Evolutionary conservation across 2,888 invertebrate genomes (phyloP).

Genomic region (Drosophila greeni): DNA sequence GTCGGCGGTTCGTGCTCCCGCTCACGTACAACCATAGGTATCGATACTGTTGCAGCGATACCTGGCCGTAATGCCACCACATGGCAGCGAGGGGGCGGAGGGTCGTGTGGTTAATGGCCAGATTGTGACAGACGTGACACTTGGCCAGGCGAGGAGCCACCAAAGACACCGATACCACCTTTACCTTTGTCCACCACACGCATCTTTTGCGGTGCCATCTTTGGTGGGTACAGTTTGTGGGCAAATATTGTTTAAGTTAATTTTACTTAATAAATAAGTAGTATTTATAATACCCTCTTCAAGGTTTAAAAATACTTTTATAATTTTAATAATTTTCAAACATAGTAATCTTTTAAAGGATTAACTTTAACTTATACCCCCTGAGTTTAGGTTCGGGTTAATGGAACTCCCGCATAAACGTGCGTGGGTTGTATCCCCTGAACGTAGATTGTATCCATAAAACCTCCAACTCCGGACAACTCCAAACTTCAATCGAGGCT

Average conservation of each 20-base stretch:
- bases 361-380: too few relatives aligned
- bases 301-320: too few relatives aligned
- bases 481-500: conserved; percentile 16
- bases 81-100: background rate
- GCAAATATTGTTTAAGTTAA: background rate
- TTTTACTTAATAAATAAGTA: too few relatives aligned
- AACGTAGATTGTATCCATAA: conserved; percentile 9
- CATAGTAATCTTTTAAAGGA: background rate
- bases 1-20: conserved; percentile 42
- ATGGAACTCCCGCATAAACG: background rate
- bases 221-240: background rate
- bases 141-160: conserved; percentile 34
- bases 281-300: background rate
- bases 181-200: conserved; percentile 9
- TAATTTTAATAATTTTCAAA: background rate
- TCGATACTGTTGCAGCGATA: conserved; percentile 36
- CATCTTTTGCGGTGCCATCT: conserved; percentile 1
- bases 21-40: conserved; percentile 39
- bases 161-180: conserved; percentile 8
- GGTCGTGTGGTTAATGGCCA: conserved; percentile 23
- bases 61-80: conserved; percentile 10
- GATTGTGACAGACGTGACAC: conserved; percentile 42
- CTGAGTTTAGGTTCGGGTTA: background rate
- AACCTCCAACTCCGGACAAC: conserved; percentile 2
- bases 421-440: background rate